A percentile compares a stretch with the other conserved stretches of the same genome.
Evolutionary conservation across 1,140 invertebrate genomes (phyloP).

Genomic region (Leptinotarsa undecemlineata): DNA sequence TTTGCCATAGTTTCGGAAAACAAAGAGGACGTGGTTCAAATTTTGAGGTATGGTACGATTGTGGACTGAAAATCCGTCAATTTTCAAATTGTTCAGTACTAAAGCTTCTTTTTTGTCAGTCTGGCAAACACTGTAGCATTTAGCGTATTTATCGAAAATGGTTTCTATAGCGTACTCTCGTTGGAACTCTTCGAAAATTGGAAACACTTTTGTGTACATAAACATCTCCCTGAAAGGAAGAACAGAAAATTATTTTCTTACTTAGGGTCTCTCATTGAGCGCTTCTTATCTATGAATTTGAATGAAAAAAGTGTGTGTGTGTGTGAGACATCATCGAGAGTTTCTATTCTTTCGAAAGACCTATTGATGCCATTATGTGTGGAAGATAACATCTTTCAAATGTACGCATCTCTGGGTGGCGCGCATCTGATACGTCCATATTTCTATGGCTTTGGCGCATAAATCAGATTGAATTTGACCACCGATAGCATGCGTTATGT

Average conservation of each 20-base stretch:
- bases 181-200: conserved; percentile 35
- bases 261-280: too few species aligned
- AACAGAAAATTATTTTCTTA: neutral
- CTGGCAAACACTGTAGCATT: conserved; percentile 51
- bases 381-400: too few species aligned
- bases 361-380: too few species aligned
- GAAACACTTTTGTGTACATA: conserved; percentile 42
- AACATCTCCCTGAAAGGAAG: conserved; percentile 34
- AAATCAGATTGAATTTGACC: too few species aligned
- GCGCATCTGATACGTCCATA: too few species aligned
- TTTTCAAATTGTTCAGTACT: conserved; percentile 61
- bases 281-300: too few species aligned
- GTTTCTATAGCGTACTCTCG: conserved; percentile 27
- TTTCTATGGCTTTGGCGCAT: too few species aligned
- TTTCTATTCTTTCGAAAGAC: too few species aligned
- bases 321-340: too few species aligned
- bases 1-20: conserved; percentile 59
- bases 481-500: too few species aligned
- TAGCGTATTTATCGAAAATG: conserved; percentile 43
- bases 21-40: conserved; percentile 54
- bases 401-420: too few species aligned
- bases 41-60: conserved; percentile 57
- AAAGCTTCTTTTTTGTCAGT: conserved; percentile 58
- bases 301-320: too few species aligned
- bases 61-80: conserved; percentile 55